Conservation (phyloP, 2,797 vertebrate genomes). For the Balearica regulorum region DNA sequence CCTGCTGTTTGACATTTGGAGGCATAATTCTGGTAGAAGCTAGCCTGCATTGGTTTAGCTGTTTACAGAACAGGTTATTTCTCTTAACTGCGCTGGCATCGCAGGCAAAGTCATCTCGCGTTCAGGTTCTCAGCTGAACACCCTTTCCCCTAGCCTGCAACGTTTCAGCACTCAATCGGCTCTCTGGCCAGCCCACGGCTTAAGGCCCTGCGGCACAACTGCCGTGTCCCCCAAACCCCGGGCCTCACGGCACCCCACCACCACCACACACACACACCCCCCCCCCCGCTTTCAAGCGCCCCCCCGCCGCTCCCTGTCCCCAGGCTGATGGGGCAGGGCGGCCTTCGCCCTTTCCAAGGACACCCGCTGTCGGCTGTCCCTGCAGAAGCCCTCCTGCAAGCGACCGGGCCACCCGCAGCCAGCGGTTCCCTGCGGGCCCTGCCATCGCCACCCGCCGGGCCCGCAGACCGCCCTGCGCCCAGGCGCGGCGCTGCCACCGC, state of each 20-base stretch:
- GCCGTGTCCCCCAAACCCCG: not conserved
- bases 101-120: not conserved
- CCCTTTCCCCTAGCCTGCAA: not conserved
- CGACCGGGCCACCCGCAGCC: too few species aligned
- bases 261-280: too few species aligned
- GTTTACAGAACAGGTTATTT: not conserved
- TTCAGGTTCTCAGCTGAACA: not conserved
- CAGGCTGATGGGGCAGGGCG: not conserved
- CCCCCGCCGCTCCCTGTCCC: not conserved
- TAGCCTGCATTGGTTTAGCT: not conserved
- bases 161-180: accelerated
- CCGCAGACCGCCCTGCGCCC: not conserved
- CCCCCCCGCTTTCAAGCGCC: not conserved
- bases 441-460: not conserved
- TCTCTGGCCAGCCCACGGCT: not conserved
- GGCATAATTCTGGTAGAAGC: not conserved
- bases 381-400: not conserved
- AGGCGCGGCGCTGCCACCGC: not conserved
- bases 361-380: not conserved
- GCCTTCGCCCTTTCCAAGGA: not conserved
- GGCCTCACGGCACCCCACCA: not conserved
- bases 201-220: not conserved
- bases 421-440: not conserved
- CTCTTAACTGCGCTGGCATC: accelerated
- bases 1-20: not conserved